Evolutionary conservation across 2,888 invertebrate species (phyloP).

Genomic region (Matsumyia berberina): DNA sequence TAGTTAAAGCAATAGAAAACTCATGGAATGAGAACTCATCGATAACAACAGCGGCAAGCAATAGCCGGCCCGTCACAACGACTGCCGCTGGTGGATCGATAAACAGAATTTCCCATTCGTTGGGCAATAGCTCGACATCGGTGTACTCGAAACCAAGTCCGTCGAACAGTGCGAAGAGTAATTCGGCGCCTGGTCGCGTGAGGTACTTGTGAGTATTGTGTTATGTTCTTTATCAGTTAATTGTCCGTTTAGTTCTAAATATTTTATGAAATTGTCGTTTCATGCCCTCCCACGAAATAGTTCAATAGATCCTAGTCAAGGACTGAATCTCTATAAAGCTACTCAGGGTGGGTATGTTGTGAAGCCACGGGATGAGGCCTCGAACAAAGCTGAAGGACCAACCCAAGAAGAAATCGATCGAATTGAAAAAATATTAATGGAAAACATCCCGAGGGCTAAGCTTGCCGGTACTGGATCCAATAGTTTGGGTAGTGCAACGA

Average conservation of each 20-base stretch:
- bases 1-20: constrained; percentile 90
- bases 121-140: constrained; percentile 84
- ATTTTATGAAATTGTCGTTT: constrained; percentile 73
- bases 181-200: constrained; percentile 84
- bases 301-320: constrained; percentile 84
- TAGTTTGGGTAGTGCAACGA: constrained; percentile 85
- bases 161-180: constrained; percentile 84
- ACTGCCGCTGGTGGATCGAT: constrained; percentile 81
- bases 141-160: constrained; percentile 84
- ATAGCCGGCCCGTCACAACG: constrained; percentile 80
- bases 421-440: constrained; percentile 86
- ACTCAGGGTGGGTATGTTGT: constrained; percentile 87
- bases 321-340: constrained; percentile 84
- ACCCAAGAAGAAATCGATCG: constrained; percentile 86
- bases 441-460: constrained; percentile 82
- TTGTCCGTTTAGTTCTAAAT: constrained; percentile 69
- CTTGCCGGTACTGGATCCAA: constrained; percentile 84
- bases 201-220: constrained; percentile 79
- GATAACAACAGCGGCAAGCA: constrained; percentile 78
- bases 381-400: constrained; percentile 88
- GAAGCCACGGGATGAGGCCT: constrained; percentile 88
- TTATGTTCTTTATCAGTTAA: constrained; percentile 45
- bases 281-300: constrained; percentile 77
- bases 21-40: constrained; percentile 86
- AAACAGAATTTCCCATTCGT: constrained; percentile 83